A percentile compares a stretch with the other conserved stretches of the same genome.
Conservation (phyloP, 2,113 vertebrate genomes). For the Prietella phreatophila region DNA sequence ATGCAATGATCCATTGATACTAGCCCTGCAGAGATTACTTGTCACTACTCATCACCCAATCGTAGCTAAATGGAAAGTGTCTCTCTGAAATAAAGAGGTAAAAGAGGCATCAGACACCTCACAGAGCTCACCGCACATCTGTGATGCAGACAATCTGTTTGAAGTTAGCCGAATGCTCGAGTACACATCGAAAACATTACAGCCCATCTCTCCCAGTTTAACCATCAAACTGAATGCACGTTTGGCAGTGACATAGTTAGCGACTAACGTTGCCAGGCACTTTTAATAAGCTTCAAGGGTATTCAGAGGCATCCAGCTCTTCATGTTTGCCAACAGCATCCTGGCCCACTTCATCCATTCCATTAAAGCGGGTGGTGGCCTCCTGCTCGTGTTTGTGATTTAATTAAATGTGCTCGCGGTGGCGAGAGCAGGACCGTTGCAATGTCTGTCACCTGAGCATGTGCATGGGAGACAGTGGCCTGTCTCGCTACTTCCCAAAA, state of each 20-base stretch:
- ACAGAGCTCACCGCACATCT: conserved; percentile 28
- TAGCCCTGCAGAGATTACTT: conserved; percentile 15
- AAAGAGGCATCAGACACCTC: conserved; percentile 34
- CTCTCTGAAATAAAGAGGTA: conserved; percentile 31
- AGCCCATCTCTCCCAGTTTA: conserved; percentile 62
- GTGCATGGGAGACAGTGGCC: conserved; percentile 29
- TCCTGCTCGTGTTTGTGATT: conserved; percentile 81
- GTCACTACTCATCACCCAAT: conserved; percentile 21
- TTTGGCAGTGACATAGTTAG: conserved; percentile 73
- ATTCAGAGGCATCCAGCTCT: conserved; percentile 75
- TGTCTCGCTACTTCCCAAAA: conserved; percentile 29
- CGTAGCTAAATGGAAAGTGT: not conserved
- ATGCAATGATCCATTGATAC: conserved; percentile 28
- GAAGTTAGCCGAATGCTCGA: conserved; percentile 38
- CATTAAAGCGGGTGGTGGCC: conserved; percentile 79
- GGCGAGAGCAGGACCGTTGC: conserved; percentile 71
- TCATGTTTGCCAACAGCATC: conserved; percentile 74
- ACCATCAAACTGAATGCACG: conserved; percentile 71
- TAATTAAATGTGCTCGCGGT: conserved; percentile 80
- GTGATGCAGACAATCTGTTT: conserved; percentile 47
- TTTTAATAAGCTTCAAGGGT: conserved; percentile 82
- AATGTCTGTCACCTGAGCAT: conserved; percentile 65
- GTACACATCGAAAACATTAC: conserved; percentile 59
- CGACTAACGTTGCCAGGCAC: conserved; percentile 71
- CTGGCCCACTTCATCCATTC: conserved; percentile 79